Base-by-base conservation (phyloP, 2,888 invertebrate species). In the Clusia tigrina region DNA sequence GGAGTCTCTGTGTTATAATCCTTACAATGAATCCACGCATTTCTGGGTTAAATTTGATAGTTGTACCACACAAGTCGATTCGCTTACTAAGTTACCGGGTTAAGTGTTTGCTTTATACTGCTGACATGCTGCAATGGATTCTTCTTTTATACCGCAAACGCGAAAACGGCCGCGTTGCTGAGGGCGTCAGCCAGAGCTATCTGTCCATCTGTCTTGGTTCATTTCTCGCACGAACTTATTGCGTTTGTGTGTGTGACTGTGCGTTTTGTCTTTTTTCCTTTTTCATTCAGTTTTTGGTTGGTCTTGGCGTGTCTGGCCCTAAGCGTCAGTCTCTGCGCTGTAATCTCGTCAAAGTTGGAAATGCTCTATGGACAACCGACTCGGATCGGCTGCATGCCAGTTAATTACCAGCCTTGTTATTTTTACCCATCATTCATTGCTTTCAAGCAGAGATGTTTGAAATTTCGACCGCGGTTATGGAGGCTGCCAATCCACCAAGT, bases 1-100 rank as follows among this genome's bases (percentile, higher is more conserved):
- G 20, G 17, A n/a, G 24, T 46, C 20, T 6, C 24, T 20, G 5
- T 17, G 9, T n/a, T n/a, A n/a, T 12, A 15, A 18, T 63, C 65
- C 81, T 78, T 79, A 81, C 81, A 76, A 82, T 78, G 69, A 81
- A 78, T 74, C 80, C 80, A 81, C 80, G 81, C 81, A 81, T 81
- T 75, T 80, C 77, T 72, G 52, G 66, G 71, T 74, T 80, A 78
- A 63, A 60, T 68, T 67, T 67, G 62, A 63, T 64, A 67, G 71
- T 62, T 79, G 78, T 18, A 20, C 22, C 18, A 18, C 18, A 48
- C 18, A 48, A 78, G 74, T 68, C 70, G 65, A 67, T 70, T 59
- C 63, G 65, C 54, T 55, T 70, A 68, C 64, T 69, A 68, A 67
- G 65, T 66, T 71, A 66, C 67, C 70, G 71, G 69, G 63, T 68